phyloP scores from a whole-genome alignment of 2,888 invertebrate genomes.

The Pachycephus smyrnensis region DNA sequence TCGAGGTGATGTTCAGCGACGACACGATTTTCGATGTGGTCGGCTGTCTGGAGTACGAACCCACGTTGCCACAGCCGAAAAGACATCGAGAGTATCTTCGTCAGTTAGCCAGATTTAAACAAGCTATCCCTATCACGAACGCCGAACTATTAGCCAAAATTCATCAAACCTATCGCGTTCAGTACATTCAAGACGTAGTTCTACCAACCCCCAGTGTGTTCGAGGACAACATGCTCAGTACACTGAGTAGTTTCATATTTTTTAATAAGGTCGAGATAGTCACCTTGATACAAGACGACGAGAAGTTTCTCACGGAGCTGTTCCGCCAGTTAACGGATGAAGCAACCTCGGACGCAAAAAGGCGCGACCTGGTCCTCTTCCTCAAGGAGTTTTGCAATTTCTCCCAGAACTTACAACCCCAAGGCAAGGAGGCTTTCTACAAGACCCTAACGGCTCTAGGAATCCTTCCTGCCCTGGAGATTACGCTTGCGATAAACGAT shows the following conservation, averaged over 20 bases:
- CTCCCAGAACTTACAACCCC: constrained; percentile 97
- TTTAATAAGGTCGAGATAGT: constrained; percentile 99
- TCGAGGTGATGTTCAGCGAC: constrained; percentile 98
- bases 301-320: constrained; percentile 93
- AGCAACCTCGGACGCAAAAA: constrained; percentile 83
- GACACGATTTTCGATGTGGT: constrained; percentile 98
- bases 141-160: constrained; percentile 96
- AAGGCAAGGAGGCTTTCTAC: constrained; percentile 97
- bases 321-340: constrained; percentile 94
- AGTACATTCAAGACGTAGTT: constrained; percentile 99
- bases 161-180: constrained; percentile 99
- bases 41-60: constrained; percentile 98
- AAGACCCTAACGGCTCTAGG: constrained; percentile 92
- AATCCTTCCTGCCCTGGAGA: constrained; percentile 89
- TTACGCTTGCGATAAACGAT: constrained; percentile 92
- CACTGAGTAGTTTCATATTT: constrained; percentile 98
- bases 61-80: constrained; percentile 85
- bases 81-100: constrained; percentile 96
- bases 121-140: constrained; percentile 95
- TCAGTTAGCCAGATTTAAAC: constrained; percentile 91
- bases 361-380: constrained; percentile 95
- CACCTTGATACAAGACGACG: constrained; percentile 97
- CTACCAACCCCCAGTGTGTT: constrained; percentile 98
- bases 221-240: constrained; percentile 98
- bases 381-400: constrained; percentile 99